A percentile compares a stretch with the other conserved stretches of the same genome.
phyloP scores from a whole-genome alignment of 2,113 vertebrate species.

The Sterrhoptilus dennistouni region DNA sequence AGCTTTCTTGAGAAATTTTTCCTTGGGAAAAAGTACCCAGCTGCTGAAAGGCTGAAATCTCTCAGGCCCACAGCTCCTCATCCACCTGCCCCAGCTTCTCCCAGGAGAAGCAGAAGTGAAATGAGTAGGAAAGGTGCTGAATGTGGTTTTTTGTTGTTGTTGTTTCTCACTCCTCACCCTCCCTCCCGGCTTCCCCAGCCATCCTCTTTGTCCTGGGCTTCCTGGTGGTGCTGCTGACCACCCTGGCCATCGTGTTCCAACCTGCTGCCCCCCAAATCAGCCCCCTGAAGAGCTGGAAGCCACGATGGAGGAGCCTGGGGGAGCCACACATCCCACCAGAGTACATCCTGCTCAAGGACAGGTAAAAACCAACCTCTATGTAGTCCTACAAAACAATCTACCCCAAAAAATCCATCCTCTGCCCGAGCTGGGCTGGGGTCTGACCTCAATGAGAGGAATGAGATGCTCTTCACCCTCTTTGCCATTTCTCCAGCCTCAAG shows the following conservation, averaged over 20 bases:
- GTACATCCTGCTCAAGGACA: constrained; percentile 73
- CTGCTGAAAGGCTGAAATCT: no score
- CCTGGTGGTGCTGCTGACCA: constrained; percentile 72
- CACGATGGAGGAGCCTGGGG: constrained; percentile 86
- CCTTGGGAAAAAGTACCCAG: no score
- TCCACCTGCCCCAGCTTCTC: neutral
- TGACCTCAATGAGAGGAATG: neutral
- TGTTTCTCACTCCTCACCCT: neutral
- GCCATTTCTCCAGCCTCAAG: constrained; percentile 26
- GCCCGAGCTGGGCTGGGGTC: neutral
- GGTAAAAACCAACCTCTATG: constrained; percentile 4
- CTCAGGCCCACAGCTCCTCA: neutral
- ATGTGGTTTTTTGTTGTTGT: neutral
- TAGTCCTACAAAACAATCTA: neutral
- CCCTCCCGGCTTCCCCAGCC: constrained; percentile 22
- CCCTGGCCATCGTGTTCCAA: constrained; percentile 79
- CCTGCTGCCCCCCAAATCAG: constrained; percentile 63
- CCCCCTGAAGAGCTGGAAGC: constrained; percentile 75
- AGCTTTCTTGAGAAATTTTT: no score
- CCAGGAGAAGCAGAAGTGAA: neutral
- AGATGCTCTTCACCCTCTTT: neutral
- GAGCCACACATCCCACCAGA: constrained; percentile 75
- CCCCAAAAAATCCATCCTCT: neutral
- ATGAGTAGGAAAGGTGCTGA: neutral
- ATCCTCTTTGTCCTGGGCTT: constrained; percentile 78